phyloP scores from a whole-genome alignment of 2,113 vertebrate species.

The Seriola dumerili region DNA sequence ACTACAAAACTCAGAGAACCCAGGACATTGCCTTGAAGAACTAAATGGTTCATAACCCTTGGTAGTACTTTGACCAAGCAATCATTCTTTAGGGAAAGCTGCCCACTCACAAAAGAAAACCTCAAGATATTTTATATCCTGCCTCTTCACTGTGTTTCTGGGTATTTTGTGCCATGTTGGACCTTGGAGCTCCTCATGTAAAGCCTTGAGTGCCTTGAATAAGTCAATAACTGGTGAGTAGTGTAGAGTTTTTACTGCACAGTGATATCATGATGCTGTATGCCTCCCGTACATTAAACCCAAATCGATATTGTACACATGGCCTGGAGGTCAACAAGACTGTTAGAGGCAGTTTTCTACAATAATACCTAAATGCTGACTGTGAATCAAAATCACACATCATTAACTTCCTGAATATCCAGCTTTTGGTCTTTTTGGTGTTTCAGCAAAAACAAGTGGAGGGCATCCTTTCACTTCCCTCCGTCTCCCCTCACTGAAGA shows the following conservation, averaged over 20 bases:
- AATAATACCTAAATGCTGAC: constrained; percentile 51
- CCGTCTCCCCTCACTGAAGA: not conserved
- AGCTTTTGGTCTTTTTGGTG: constrained; percentile 27
- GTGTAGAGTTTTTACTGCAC: not conserved
- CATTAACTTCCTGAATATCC: constrained; percentile 52
- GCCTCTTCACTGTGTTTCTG: not conserved
- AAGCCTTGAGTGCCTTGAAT: not conserved
- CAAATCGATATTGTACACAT: constrained; percentile 43
- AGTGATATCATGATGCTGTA: constrained; percentile 7
- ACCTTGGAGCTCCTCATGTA: not conserved
- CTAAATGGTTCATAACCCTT: constrained; percentile 5
- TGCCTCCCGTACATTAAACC: constrained; percentile 34
- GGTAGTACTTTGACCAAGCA: not conserved
- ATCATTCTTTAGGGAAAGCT: not conserved
- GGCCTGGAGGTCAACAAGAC: constrained; percentile 59
- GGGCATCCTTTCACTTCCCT: constrained; percentile 40
- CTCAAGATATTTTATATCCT: not conserved
- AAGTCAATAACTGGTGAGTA: constrained; percentile 16
- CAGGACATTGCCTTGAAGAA: not conserved
- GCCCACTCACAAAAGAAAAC: not conserved
- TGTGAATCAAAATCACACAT: constrained; percentile 48
- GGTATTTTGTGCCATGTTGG: not conserved
- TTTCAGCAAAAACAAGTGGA: constrained; percentile 59
- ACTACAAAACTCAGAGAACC: not conserved
- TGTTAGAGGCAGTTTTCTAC: constrained; percentile 50